Conservation (phyloP, 1,140 invertebrate species). For the Zaprionus nigranus region DNA sequence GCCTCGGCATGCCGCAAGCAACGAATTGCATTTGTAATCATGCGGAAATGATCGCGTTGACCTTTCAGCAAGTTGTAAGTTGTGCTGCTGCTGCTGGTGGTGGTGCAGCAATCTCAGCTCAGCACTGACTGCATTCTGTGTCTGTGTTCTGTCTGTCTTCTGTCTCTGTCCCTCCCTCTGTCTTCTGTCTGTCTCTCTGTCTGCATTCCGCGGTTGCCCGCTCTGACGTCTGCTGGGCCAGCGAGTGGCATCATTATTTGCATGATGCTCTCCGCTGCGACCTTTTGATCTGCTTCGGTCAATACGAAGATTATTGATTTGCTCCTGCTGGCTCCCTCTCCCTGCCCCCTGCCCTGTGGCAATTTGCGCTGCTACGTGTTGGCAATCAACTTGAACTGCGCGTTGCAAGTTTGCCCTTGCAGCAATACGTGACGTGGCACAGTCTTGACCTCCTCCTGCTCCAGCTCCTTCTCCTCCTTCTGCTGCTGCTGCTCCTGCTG, state of each 20-base stretch:
- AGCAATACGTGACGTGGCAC: conserved; percentile 50
- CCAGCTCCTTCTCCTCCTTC: conserved; percentile 9
- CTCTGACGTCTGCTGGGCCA: conserved; percentile 35
- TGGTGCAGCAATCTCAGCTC: neutral
- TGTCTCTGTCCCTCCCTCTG: neutral
- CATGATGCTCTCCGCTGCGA: conserved; percentile 51
- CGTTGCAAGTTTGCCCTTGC: conserved; percentile 49
- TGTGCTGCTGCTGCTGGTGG: conserved; percentile 10
- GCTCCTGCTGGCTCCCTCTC: conserved; percentile 37
- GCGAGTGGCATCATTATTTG: conserved; percentile 40
- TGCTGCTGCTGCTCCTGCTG: neutral
- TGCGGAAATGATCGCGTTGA: conserved; percentile 83
- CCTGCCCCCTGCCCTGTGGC: conserved; percentile 10
- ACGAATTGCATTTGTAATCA: conserved; percentile 76
- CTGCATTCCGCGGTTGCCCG: conserved; percentile 48
- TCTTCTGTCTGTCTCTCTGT: conserved; percentile 7
- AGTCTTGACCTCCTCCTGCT: conserved; percentile 15
- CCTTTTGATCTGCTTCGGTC: conserved; percentile 79
- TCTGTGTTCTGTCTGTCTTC: neutral
- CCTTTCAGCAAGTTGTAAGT: conserved; percentile 68
- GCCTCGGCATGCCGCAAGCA: conserved; percentile 33
- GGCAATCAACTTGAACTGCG: conserved; percentile 73
- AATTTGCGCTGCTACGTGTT: conserved; percentile 72
- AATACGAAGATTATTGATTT: conserved; percentile 79
- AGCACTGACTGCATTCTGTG: conserved; percentile 5